A percentile compares a stretch with the other conserved stretches of the same genome.
Evolutionary conservation across 2,888 invertebrate species (phyloP).

Genomic region (Cephus pulcher): DNA sequence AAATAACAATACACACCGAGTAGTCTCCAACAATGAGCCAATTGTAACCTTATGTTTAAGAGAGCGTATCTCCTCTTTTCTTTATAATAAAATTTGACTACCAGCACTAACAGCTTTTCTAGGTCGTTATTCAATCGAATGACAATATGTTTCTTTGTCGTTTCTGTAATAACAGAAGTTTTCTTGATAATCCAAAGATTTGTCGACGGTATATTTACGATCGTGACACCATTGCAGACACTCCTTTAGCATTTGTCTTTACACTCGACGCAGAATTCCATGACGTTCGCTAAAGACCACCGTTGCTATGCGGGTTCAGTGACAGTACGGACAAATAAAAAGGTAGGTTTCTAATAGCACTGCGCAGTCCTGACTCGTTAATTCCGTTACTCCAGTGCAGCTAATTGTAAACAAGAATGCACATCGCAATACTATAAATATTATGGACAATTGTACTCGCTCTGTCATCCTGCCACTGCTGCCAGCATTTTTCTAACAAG

Average conservation of each 20-base stretch:
- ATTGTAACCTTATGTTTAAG: background rate
- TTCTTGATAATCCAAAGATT: background rate
- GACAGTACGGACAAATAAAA: constrained; percentile 1
- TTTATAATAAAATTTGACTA: background rate
- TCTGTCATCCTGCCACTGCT: background rate
- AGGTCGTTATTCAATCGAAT: background rate
- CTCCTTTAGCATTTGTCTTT: background rate
- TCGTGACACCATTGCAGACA: background rate
- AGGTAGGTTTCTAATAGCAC: background rate
- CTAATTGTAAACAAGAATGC: background rate
- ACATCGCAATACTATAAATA: background rate
- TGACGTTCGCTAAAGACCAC: background rate
- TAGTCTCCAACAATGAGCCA: background rate
- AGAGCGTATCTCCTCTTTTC: background rate
- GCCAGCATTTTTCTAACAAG: background rate
- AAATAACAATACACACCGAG: background rate
- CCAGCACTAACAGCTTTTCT: background rate
- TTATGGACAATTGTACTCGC: background rate
- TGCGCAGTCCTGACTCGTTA: background rate
- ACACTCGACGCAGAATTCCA: background rate
- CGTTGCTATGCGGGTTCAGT: constrained; percentile 4
- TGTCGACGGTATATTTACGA: background rate
- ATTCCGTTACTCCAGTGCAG: background rate
- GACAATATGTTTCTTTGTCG: background rate
- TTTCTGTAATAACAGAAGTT: background rate